phyloP scores from a whole-genome alignment of 1,140 invertebrate genomes.

The Cherax quadricarinatus region DNA sequence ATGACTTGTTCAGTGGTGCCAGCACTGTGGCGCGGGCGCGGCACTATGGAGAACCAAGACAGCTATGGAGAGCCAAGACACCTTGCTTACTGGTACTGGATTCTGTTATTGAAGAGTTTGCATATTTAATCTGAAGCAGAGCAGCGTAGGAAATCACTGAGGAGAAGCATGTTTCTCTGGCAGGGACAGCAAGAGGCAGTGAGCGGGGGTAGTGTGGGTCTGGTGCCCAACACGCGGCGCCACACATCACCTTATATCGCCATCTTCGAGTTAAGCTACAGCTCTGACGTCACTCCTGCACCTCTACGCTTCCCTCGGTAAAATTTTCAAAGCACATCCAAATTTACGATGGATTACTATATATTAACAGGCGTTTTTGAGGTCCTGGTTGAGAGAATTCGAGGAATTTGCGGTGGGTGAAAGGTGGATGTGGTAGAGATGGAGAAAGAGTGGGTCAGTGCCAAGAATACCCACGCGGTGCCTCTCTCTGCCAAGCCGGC shows the following conservation, averaged over 20 bases:
- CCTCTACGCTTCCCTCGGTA: too few species aligned
- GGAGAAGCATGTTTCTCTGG: background rate
- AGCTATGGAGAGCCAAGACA: too few species aligned
- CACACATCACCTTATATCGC: slow-evolving; percentile 34
- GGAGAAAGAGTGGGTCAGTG: slow-evolving; percentile 48
- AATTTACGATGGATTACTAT: background rate
- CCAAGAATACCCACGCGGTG: slow-evolving; percentile 55
- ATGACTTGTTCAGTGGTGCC: too few species aligned
- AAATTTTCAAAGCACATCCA: background rate
- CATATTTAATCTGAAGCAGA: too few species aligned
- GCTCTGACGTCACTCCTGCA: background rate
- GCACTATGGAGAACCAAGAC: too few species aligned
- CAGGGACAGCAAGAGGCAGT: too few species aligned
- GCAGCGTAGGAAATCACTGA: too few species aligned
- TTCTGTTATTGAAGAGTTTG: too few species aligned
- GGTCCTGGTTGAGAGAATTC: background rate
- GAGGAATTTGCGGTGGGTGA: background rate
- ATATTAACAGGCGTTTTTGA: background rate
- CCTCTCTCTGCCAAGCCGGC: slow-evolving; percentile 46
- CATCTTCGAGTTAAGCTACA: background rate
- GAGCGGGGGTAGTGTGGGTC: too few species aligned
- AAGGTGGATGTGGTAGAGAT: background rate
- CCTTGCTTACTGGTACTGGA: too few species aligned
- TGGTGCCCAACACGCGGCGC: background rate
- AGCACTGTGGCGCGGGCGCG: too few species aligned